Evolutionary conservation across 2,113 vertebrate genomes (phyloP).

Genomic region (Caloenas nicobarica): DNA sequence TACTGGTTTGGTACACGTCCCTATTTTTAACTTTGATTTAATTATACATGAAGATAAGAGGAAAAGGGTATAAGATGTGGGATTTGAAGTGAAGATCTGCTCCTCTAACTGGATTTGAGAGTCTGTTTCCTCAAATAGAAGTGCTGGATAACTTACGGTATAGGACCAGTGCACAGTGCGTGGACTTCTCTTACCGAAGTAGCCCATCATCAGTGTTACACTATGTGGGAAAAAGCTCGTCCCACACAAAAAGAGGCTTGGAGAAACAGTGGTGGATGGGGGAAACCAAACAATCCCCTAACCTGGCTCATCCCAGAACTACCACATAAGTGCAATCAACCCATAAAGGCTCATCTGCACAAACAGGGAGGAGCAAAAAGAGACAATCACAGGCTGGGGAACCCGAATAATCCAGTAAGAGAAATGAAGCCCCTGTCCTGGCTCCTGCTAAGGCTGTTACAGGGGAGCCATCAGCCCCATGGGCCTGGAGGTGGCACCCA

Average conservation of each 20-base stretch:
- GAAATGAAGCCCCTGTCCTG: background rate
- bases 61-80: background rate
- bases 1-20: background rate
- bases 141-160: background rate
- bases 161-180: background rate
- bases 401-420: background rate
- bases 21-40: slow-evolving; percentile 1
- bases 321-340: background rate
- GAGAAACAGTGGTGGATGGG: background rate
- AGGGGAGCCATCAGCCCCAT: background rate
- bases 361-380: background rate
- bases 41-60: background rate
- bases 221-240: background rate
- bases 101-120: background rate
- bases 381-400: background rate
- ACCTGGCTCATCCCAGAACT: background rate
- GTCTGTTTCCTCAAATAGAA: background rate
- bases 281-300: background rate
- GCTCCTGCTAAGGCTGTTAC: background rate
- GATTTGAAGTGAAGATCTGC: background rate
- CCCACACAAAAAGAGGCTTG: background rate
- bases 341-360: background rate
- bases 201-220: background rate
- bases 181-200: background rate
- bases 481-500: background rate